Evolutionary conservation across 2,888 invertebrate species (phyloP), one percentile per base, ranked within the genome.

Genomic region (Eristalinus sepulchralis): DNA sequence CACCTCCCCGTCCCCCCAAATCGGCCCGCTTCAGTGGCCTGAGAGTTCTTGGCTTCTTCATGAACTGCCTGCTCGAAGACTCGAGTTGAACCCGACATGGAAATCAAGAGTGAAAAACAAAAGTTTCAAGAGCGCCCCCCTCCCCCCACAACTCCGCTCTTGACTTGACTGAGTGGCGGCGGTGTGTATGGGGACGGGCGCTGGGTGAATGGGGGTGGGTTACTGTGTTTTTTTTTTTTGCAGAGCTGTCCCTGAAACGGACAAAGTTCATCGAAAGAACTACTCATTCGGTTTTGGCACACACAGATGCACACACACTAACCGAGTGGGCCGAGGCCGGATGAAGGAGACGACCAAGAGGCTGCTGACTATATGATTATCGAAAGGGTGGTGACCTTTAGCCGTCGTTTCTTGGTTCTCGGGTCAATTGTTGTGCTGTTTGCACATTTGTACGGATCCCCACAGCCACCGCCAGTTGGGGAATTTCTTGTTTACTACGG

Each of bases 371-470:
- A 71, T 71, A 79, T 83, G 86, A 83, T 86, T 86, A 86, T 79
- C 78, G 85, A 86, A 82, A 82, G 86, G 83, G 83, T 86, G 86
- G 86, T 79, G 86, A 86, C 83, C 86, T 86, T 86, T 62, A 75
- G 82, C 63, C 82, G 76, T 64, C 47, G 72, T 81, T 77, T 75
- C 68, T 81, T 62, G 67, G 85, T 64, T 66, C 62, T 70, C 66
- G 78, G 83, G 86, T 86, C 86, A 86, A 79, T 75, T 78, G 78
- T 78, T 82, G 78, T 70, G 77, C 82, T 82, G 82, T 86, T 82
- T 86, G 73, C 82, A 78, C 82, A 77, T 71, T 75, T 60, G 72
- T 81, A 68, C 64, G 64, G 64, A 34, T 24, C 57, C 31, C 47
- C 47, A 66, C n/a, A 77, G n/a, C 60, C 22, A 60, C 47, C 47